These are phyloP conservation scores for Triplophysa bombifrons DNA, from an alignment of 2,797 vertebrate species.

Conservation along the genomic window DNA sequence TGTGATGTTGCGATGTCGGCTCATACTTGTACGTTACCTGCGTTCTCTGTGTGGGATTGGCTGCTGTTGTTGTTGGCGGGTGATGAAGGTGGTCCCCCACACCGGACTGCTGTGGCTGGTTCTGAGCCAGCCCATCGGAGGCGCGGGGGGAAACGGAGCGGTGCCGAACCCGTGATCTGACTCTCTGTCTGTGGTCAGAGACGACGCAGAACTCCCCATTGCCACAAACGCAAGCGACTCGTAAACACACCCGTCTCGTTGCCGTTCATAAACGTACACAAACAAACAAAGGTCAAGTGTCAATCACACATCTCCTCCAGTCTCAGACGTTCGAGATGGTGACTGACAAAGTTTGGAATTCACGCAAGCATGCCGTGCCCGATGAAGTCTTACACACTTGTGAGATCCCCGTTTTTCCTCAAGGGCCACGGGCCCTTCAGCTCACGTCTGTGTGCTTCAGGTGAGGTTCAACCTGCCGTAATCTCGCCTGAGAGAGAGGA, in stretches of 20 bases:
- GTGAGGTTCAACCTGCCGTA: slow-evolving; percentile 19
- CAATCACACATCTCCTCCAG: slow-evolving; percentile 13
- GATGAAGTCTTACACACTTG: not conserved
- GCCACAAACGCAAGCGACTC: slow-evolving; percentile 60
- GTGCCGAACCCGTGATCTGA: slow-evolving; percentile 91
- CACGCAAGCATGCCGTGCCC: not conserved
- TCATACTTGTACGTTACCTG: slow-evolving; percentile 78
- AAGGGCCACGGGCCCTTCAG: not conserved
- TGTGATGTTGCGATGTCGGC: not conserved
- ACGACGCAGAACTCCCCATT: slow-evolving; percentile 98
- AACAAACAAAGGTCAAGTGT: not conserved
- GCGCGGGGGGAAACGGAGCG: slow-evolving; percentile 81
- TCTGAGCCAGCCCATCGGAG: slow-evolving; percentile 89
- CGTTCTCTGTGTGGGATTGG: slow-evolving; percentile 83
- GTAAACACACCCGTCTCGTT: slow-evolving; percentile 32
- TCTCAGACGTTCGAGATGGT: not conserved
- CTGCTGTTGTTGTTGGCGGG: slow-evolving; percentile 81
- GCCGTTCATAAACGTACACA: slow-evolving; percentile 32
- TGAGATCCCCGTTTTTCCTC: no score
- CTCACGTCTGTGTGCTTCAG: not conserved
- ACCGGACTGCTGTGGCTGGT: slow-evolving; percentile 87
- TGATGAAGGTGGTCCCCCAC: slow-evolving; percentile 90
- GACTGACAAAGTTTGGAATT: not conserved
- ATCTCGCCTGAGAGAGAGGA: slow-evolving; percentile 36
- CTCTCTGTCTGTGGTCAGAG: slow-evolving; percentile 91